Base-by-base conservation (phyloP, 2,888 invertebrate species). In the Tanaodytes sp. region DNA sequence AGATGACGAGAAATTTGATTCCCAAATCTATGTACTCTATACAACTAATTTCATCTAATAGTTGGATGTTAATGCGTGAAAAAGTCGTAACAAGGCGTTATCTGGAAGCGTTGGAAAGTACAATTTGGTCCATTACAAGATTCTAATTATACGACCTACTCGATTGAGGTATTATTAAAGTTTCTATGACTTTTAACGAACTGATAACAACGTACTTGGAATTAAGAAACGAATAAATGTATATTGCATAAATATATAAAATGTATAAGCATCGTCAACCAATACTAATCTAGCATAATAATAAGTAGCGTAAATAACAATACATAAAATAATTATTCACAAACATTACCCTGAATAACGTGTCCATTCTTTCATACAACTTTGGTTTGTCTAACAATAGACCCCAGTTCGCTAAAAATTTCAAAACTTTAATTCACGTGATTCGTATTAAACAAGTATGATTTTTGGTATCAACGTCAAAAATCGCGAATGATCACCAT, bases 311-410 rank as follows among this genome's bases (percentile, higher is more conserved):
- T 27, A 19, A 18, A 40, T 30, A 49, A 45, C 19, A 18, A 55
- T n/a, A 14, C 16, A 57, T 11, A 27, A 36, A 51, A 12, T 52
- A 45, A 42, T 48, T 18, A 63, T 42, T 39, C 36, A 30, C 43
- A 64, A 57, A 43, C 39, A 45, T 51, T 57, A 58, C 65, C 58
- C 57, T 58, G 15, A 58, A 65, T 52, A 65, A 52, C 37, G 57
- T 65, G 57, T 65, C 58, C 58, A 65, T 58, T 64, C 64, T 64
- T 64, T 64, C 57, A 57, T 64, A 55, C 57, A 51, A 64, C 49
- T 64, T 64, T 30, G 30, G 57, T 37, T 64, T 64, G 49, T 57
- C 51, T 64, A 64, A 57, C 57, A 64, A 49, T 31, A 57, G 49
- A 57, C 64, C 57, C 57, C 49, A 64, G 64, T 64, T 64, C 64